A percentile compares a stretch with the other conserved stretches of the same genome.
phyloP scores from a whole-genome alignment of 2,113 vertebrate species.

The Aspidoscelis tigris region DNA sequence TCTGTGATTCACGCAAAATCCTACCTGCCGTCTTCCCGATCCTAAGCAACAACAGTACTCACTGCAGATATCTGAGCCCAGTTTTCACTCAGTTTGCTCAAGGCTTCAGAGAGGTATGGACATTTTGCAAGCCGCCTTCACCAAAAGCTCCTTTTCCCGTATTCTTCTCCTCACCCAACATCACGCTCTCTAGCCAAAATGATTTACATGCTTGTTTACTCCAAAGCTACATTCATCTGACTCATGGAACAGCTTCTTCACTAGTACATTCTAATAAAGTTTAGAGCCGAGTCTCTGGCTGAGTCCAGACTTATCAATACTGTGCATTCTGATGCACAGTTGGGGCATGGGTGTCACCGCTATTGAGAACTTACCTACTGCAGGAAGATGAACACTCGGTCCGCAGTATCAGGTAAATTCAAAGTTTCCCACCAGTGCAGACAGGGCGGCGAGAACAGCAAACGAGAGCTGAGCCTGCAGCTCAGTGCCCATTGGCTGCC shows the following conservation, averaged over 20 bases:
- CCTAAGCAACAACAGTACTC: neutral
- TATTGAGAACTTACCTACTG: too few relatives aligned
- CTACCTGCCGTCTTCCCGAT: neutral
- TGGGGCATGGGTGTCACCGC: too few relatives aligned
- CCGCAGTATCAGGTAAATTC: too few relatives aligned
- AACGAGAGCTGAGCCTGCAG: too few relatives aligned
- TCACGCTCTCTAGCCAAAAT: constrained; percentile 52
- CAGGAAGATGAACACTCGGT: too few relatives aligned
- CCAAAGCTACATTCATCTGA: constrained; percentile 69
- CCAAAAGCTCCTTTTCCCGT: constrained; percentile 23
- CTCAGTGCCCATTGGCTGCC: too few relatives aligned
- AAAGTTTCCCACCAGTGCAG: too few relatives aligned
- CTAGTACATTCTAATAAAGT: constrained; percentile 60
- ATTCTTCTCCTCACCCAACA: constrained; percentile 13
- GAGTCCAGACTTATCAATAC: constrained; percentile 21
- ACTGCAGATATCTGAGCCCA: neutral
- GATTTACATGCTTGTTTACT: constrained; percentile 75
- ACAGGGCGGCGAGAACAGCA: too few relatives aligned
- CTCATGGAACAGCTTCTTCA: constrained; percentile 68
- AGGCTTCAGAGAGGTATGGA: constrained; percentile 25
- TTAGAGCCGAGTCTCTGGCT: constrained; percentile 46
- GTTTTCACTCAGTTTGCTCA: neutral
- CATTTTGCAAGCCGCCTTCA: neutral
- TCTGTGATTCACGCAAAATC: neutral
- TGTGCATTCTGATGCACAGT: neutral